A percentile compares a stretch with the other conserved stretches of the same genome.
Conservation (phyloP, 2,888 invertebrate genomes). For the Odontomyia ornata region DNA sequence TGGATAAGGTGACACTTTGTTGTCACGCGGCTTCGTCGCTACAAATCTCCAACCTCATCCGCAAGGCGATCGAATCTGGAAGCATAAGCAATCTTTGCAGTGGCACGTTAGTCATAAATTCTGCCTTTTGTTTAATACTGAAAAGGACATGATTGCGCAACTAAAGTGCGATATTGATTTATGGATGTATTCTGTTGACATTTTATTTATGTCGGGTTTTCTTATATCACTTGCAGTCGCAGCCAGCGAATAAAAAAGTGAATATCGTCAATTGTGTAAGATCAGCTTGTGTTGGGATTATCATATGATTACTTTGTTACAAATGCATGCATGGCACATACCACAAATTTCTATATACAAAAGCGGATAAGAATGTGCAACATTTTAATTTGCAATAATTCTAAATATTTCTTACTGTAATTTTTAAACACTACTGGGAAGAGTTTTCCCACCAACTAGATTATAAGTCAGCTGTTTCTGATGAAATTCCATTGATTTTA, state of each 20-base stretch:
- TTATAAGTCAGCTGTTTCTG: too few species aligned
- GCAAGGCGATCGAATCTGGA: background rate
- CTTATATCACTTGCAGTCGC: background rate
- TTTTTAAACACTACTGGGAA: too few species aligned
- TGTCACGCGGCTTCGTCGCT: background rate
- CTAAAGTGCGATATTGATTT: slow-evolving; percentile 45
- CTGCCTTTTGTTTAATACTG: slow-evolving; percentile 21
- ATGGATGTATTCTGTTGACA: slow-evolving; percentile 35
- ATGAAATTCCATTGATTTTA: too few species aligned
- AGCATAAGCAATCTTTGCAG: background rate
- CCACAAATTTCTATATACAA: background rate
- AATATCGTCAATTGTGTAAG: background rate
- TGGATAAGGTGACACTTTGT: slow-evolving; percentile 7
- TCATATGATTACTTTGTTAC: background rate
- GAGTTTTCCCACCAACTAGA: too few species aligned
- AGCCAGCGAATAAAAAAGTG: background rate
- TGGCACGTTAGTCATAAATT: slow-evolving; percentile 33
- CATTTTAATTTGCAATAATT: background rate
- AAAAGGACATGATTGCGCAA: slow-evolving; percentile 44
- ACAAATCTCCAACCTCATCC: background rate
- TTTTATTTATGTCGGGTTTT: slow-evolving; percentile 36
- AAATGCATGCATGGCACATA: background rate
- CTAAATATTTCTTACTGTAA: too few species aligned
- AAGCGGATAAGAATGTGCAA: background rate
- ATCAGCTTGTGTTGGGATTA: background rate